Evolutionary conservation across 2,797 vertebrate species (phyloP), one percentile per base, ranked within the genome.

Genomic region (Corythornis leucogaster): DNA sequence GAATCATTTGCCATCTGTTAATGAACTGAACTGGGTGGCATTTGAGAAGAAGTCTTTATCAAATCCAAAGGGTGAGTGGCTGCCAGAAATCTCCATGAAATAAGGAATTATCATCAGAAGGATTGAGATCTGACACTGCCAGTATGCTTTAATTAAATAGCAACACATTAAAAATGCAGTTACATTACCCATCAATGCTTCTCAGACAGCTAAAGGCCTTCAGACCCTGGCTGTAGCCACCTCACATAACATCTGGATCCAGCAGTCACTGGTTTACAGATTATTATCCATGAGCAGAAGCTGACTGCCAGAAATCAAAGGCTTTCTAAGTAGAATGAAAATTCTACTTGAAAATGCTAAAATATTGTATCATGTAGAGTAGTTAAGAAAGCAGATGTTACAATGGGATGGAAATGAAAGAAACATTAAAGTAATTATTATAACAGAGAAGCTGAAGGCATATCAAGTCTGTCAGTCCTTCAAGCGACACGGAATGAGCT

Each of bases 381-480:
- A 59, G 80, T 94, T 92, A 48, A 61, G 59, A 80, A 86, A 82
- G 84, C 75, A 92, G 55, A 80, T 75, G 46, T 87, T 93, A 82
- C 31, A 73, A 66, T 62, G 57, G 54, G 62, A 90, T 83, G 50
- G 62, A 90, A 94, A 78, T 80, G 4, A 78, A 82, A 73, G 45
- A 68, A 66, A 16, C 85, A 59, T 40, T 83, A 55, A 85, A 75
- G 40, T 67, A 43, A 82, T 78, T 84, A 57, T 67, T 78, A 26
- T 28, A 83, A 71, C 75, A 89, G 40, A 71, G 54, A 64, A 54
- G 66, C 83, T 87, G 66, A 92, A 87, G 55, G 42, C 69, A 19
- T 43, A 46, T 85, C 67, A 87, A 67, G 31, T 80, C 58, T 51
- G 3, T 54, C 73, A 67, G 45, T 78, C 42, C 73, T 92, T 75